A percentile compares a stretch with the other conserved stretches of the same genome.
phyloP scores from a whole-genome alignment of 2,888 invertebrate genomes.

The Epistrophe eligans region DNA sequence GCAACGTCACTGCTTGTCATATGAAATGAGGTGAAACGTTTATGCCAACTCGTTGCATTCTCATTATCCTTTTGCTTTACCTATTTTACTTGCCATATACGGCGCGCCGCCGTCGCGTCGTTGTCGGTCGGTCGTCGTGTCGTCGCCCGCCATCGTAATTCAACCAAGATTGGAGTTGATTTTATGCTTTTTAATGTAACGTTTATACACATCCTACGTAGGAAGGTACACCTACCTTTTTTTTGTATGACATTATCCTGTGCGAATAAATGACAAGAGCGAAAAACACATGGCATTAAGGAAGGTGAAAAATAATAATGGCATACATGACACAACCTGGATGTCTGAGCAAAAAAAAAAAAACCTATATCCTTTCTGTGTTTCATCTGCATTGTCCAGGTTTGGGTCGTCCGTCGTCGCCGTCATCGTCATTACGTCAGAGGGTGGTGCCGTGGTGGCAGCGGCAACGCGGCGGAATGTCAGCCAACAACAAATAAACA shows the following conservation, averaged over 20 bases:
- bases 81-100: neutral
- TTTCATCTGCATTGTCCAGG: conserved; percentile 47
- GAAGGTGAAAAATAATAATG: conserved; percentile 49
- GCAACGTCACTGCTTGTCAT: conserved; percentile 40
- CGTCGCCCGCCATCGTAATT: neutral
- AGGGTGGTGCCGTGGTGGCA: neutral
- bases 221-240: neutral
- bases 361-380: conserved; percentile 45
- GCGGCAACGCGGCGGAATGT: neutral
- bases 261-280: conserved; percentile 50
- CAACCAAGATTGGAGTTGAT: conserved; percentile 6
- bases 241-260: conserved; percentile 32
- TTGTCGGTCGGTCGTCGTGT: too few species aligned
- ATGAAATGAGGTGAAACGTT: conserved; percentile 56
- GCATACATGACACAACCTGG: conserved; percentile 27
- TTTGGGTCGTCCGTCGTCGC: neutral
- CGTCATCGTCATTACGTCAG: neutral
- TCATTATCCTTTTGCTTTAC: conserved; percentile 53
- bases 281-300: conserved; percentile 45
- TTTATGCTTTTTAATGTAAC: conserved; percentile 22
- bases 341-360: neutral
- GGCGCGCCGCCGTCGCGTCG: too few species aligned
- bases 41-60: conserved; percentile 65
- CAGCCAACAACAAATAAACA: neutral
- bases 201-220: conserved; percentile 9